Evolutionary conservation across 2,113 vertebrate species (phyloP).

Genomic region (Cinclus mexicanus): DNA sequence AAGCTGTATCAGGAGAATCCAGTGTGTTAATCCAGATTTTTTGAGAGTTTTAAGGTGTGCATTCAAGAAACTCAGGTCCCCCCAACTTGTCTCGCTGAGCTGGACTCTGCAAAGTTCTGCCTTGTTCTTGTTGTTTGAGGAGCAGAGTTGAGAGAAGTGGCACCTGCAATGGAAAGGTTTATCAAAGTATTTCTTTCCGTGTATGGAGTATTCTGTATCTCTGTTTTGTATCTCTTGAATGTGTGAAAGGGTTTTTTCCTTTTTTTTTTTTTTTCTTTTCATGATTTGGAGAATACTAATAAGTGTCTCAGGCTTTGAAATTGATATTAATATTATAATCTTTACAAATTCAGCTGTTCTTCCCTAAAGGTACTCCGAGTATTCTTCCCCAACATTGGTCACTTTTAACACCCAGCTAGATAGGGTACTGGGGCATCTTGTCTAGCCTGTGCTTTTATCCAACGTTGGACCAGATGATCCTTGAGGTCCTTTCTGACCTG

Average conservation of each 20-base stretch:
- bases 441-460: neutral
- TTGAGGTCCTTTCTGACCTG: neutral
- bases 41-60: neutral
- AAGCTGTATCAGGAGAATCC: neutral
- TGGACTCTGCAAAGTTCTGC: neutral
- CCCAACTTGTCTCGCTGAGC: rapidly evolving
- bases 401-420: neutral
- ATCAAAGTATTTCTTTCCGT: neutral
- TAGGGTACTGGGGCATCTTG: neutral
- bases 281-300: neutral
- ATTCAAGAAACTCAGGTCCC: neutral
- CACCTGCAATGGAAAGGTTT: neutral
- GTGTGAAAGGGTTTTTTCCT: neutral
- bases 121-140: neutral
- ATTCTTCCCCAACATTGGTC: neutral
- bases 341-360: neutral
- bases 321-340: neutral
- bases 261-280: no score
- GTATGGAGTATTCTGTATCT: neutral
- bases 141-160: neutral
- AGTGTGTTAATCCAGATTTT: neutral
- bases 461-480: neutral
- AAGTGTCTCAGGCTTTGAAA: neutral
- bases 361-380: neutral
- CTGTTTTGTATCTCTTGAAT: neutral